Percentiles rank a stretch among this genome's conserved stretches.
Conservation (phyloP, 64 coral and sea anemone species). For the Platygyra sinensis region DNA sequence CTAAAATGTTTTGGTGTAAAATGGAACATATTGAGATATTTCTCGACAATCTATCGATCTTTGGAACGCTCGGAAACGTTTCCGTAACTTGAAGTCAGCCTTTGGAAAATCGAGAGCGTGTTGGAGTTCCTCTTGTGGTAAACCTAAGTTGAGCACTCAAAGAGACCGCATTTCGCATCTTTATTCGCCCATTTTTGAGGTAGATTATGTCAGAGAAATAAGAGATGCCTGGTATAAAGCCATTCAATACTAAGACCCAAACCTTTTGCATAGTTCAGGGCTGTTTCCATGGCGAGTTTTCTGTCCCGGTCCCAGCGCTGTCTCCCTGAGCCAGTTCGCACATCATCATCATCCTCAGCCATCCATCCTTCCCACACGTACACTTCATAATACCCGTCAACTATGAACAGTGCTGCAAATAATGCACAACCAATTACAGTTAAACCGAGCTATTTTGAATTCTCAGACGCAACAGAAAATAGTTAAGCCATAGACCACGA, state of each 20-base stretch:
- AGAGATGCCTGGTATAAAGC: neutral
- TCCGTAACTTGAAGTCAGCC: no score
- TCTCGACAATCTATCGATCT: neutral
- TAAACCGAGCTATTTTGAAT: no score
- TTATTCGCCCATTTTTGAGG: no score
- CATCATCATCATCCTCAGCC: conserved; percentile 84
- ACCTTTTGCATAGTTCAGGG: conserved; percentile 90
- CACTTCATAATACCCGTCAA: conserved; percentile 87
- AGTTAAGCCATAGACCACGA: no score
- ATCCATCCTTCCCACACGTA: conserved; percentile 99
- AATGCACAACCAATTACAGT: neutral
- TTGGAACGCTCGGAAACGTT: neutral
- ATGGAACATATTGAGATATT: neutral
- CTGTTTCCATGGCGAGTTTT: conserved; percentile 86
- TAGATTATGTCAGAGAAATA: no score
- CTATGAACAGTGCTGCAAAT: conserved; percentile 63
- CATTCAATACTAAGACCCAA: neutral
- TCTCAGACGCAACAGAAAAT: no score
- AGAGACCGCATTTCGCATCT: no score
- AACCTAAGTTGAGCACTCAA: no score
- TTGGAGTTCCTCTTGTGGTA: no score
- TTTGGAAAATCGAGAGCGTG: no score
- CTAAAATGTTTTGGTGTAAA: neutral
- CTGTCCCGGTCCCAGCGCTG: conserved; percentile 90
- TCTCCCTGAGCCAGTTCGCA: conserved; percentile 79